Percentiles rank a stretch among this genome's conserved stretches.
Evolutionary conservation across 2,113 vertebrate species (phyloP).

Genomic region (Scalopus aquaticus): DNA sequence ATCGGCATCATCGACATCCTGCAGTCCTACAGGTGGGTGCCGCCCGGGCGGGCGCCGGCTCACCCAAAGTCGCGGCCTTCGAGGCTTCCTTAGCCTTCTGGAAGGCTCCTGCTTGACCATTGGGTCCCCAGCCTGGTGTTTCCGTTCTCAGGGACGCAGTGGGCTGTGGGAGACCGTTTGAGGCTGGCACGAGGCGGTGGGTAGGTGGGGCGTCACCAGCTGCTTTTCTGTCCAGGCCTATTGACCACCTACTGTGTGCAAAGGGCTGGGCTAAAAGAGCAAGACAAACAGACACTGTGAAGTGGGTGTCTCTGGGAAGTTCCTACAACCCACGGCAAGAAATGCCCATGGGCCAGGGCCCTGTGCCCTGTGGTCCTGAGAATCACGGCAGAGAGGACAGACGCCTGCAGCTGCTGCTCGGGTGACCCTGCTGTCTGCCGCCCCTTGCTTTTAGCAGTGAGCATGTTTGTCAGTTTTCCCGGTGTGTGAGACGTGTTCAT

Average conservation of each 20-base stretch:
- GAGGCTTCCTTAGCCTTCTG: not conserved
- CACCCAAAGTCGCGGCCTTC: no score
- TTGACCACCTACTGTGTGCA: not conserved
- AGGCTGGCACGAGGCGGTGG: not conserved
- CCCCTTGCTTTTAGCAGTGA: fast-evolving
- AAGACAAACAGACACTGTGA: not conserved
- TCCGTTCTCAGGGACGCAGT: fast-evolving
- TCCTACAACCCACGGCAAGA: fast-evolving
- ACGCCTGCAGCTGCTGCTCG: not conserved
- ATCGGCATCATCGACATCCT: slow-evolving; percentile 98
- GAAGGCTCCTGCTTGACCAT: not conserved
- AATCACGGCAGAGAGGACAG: fast-evolving
- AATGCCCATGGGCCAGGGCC: fast-evolving
- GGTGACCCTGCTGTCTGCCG: fast-evolving
- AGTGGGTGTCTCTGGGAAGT: fast-evolving
- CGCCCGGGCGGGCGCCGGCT: no score
- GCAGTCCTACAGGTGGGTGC: slow-evolving; percentile 94
- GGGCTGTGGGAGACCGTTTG: not conserved
- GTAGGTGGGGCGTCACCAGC: not conserved
- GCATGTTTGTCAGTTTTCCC: not conserved
- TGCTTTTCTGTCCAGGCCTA: fast-evolving
- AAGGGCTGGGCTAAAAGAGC: no score
- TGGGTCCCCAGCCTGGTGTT: fast-evolving
- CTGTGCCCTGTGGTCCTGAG: fast-evolving
- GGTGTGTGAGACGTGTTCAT: fast-evolving